Evolutionary conservation across 2,888 invertebrate genomes (phyloP).

Genomic region (Sminthurides aquaticus): DNA sequence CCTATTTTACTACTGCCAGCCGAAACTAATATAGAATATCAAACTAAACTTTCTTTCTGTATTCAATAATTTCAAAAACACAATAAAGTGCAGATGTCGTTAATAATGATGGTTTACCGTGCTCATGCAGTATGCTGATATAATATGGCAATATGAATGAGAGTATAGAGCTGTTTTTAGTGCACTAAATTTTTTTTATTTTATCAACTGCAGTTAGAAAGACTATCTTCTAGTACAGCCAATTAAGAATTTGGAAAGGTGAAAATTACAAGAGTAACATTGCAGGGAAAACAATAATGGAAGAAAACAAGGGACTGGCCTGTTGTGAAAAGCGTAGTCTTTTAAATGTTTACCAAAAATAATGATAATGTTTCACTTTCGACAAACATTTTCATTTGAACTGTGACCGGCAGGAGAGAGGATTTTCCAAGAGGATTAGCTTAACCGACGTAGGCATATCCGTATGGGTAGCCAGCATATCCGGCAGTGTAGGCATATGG

Average conservation of each 20-base stretch:
- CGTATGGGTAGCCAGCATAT: conserved; percentile 5
- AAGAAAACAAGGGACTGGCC: not conserved
- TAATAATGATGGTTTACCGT: too few relatives aligned
- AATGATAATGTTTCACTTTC: not conserved
- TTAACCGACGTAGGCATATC: conserved; percentile 16
- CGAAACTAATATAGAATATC: too few relatives aligned
- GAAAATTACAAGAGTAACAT: not conserved
- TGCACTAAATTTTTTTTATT: conserved; percentile 3
- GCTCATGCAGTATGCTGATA: too few relatives aligned
- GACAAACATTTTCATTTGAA: not conserved
- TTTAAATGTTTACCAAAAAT: not conserved
- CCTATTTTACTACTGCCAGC: too few relatives aligned
- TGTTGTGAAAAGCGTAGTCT: not conserved
- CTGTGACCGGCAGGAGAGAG: conserved; percentile 6
- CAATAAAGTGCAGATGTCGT: too few relatives aligned
- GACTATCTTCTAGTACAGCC: conserved; percentile 1
- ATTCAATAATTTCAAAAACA: too few relatives aligned
- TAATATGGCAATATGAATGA: too few relatives aligned
- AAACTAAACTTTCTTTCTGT: too few relatives aligned
- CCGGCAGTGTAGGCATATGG: conserved; percentile 14
- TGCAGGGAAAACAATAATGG: not conserved
- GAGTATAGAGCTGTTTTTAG: too few relatives aligned
- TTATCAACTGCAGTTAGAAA: conserved; percentile 2
- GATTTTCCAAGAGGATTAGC: not conserved
- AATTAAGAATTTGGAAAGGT: not conserved